Percentiles rank a stretch among this genome's conserved stretches.
These are phyloP conservation scores for Coreoperca whiteheadi DNA, from an alignment of 2,113 vertebrate species.

Conservation along the genomic window DNA sequence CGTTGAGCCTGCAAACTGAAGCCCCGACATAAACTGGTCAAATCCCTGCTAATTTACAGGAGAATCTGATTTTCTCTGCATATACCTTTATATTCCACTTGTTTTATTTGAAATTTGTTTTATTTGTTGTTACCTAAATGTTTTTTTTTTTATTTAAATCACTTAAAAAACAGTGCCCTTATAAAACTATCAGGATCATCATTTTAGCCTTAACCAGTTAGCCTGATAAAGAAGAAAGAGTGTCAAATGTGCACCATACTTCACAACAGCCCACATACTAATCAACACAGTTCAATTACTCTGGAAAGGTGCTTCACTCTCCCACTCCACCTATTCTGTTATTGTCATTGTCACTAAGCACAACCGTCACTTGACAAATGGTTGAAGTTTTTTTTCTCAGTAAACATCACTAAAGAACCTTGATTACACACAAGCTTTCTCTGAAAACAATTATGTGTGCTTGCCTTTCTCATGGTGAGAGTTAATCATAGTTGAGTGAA, in stretches of 20 bases:
- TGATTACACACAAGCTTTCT: constrained; percentile 35
- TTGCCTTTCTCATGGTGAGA: neutral
- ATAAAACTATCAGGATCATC: constrained; percentile 1
- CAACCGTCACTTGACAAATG: constrained; percentile 50
- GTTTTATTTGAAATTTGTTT: neutral
- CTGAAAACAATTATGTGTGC: constrained; percentile 39
- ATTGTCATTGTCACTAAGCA: constrained; percentile 58
- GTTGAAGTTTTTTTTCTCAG: constrained; percentile 49
- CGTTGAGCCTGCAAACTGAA: neutral
- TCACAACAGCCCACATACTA: constrained; percentile 58
- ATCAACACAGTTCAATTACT: constrained; percentile 62
- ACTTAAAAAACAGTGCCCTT: too few species aligned
- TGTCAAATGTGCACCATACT: constrained; percentile 18
- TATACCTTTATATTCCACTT: neutral
- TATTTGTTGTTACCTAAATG: too few species aligned
- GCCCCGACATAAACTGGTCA: neutral
- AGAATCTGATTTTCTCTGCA: neutral
- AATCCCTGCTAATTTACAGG: neutral
- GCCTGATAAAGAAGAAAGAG: neutral
- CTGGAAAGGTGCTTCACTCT: constrained; percentile 58
- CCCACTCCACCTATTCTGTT: constrained; percentile 59
- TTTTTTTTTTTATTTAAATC: neutral
- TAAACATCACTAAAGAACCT: constrained; percentile 34
- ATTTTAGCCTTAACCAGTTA: constrained; percentile 4
- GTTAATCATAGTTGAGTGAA: neutral